Conservation (phyloP, 2,888 invertebrate genomes). For the Tolmerus cingulatus region DNA sequence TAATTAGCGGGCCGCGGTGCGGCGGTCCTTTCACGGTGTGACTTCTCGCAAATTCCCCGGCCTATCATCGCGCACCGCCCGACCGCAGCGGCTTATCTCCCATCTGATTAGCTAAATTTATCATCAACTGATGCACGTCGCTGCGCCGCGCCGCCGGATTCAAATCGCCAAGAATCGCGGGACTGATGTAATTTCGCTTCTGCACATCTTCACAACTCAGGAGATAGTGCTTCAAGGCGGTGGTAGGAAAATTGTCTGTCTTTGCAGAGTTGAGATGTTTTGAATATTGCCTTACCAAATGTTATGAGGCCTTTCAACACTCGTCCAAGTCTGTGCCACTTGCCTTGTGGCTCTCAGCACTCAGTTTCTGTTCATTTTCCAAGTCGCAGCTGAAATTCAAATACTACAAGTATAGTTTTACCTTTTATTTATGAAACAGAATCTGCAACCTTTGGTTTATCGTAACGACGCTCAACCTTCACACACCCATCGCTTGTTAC, state of each 20-base stretch:
- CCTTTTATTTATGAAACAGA: no score
- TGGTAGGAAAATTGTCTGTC: background rate
- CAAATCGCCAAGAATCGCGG: background rate
- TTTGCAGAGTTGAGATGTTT: background rate
- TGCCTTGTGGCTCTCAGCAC: background rate
- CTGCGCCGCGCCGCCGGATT: conserved; percentile 1
- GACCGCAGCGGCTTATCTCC: conserved; percentile 6
- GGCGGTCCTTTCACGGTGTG: conserved; percentile 27
- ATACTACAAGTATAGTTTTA: no score
- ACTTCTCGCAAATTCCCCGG: conserved; percentile 17
- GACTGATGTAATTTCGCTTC: background rate
- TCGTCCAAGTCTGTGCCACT: background rate
- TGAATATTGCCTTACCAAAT: background rate
- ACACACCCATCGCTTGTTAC: no score
- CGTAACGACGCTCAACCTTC: no score
- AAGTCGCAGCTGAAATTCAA: no score
- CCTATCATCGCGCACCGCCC: conserved; percentile 20
- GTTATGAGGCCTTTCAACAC: background rate
- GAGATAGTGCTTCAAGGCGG: background rate
- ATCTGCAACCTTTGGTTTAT: no score
- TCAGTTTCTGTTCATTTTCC: no score
- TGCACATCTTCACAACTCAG: background rate
- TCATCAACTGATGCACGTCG: conserved; percentile 30
- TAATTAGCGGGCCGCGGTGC: conserved; percentile 21
- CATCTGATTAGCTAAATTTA: conserved; percentile 40